Evolutionary conservation across 2,888 invertebrate genomes (phyloP).

Genomic region (Synanthedon tipuliformis): DNA sequence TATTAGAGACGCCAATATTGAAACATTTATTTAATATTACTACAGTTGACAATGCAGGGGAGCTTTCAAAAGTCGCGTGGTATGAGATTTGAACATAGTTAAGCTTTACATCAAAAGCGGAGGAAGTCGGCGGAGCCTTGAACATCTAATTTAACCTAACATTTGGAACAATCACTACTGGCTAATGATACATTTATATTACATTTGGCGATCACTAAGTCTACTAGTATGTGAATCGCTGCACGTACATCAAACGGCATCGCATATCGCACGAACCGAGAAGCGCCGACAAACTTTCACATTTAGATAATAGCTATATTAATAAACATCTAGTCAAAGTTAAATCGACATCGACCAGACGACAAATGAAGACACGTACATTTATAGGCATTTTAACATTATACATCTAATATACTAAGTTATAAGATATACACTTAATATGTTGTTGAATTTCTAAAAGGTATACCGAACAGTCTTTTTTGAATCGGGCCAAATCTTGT

Average conservation of each 20-base stretch:
- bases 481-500: slow-evolving; percentile 75
- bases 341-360: slow-evolving; percentile 48
- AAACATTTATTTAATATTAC: neutral
- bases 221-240: slow-evolving; percentile 51
- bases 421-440: slow-evolving; percentile 24
- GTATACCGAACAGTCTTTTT: slow-evolving; percentile 78
- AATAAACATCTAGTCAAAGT: slow-evolving; percentile 24
- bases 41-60: neutral
- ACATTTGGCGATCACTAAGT: slow-evolving; percentile 67
- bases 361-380: slow-evolving; percentile 33
- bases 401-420: slow-evolving; percentile 44
- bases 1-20: no score
- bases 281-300: slow-evolving; percentile 37
- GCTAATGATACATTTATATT: slow-evolving; percentile 65
- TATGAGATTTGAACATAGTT: neutral
- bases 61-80: neutral
- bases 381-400: slow-evolving; percentile 17
- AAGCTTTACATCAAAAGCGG: neutral
- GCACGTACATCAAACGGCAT: slow-evolving; percentile 23
- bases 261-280: slow-evolving; percentile 5
- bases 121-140: slow-evolving; percentile 35
- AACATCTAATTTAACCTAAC: slow-evolving; percentile 59
- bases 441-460: slow-evolving; percentile 58
- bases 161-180: slow-evolving; percentile 68
- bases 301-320: slow-evolving; percentile 9